Percentiles rank a stretch among this genome's conserved stretches.
phyloP scores from a whole-genome alignment of 2,113 vertebrate genomes.

The Cepphus grylle region DNA sequence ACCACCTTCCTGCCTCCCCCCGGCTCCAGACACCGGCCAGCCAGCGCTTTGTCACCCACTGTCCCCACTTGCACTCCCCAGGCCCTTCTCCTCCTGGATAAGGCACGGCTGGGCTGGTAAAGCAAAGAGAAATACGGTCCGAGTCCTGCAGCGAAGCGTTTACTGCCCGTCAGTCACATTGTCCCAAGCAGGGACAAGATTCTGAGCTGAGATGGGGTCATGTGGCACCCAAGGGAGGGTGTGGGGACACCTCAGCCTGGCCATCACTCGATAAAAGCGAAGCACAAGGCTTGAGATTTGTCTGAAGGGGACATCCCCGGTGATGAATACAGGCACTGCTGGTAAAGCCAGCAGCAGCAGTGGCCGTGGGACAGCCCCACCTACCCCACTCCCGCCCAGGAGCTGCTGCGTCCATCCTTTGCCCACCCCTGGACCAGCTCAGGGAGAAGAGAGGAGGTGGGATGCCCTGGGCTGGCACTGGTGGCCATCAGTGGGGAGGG shows the following conservation, averaged over 20 bases:
- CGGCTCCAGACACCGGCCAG: neutral
- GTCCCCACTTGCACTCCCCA: neutral
- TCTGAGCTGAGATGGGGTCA: neutral
- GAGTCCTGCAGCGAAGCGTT: neutral
- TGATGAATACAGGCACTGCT: neutral
- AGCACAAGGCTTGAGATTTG: neutral
- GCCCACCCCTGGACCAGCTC: neutral
- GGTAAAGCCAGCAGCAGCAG: neutral
- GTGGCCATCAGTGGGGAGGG: neutral
- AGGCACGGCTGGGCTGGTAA: neutral
- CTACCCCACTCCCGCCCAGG: neutral
- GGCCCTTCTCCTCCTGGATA: neutral
- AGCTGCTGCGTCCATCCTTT: neutral
- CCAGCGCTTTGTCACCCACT: neutral
- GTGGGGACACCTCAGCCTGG: neutral
- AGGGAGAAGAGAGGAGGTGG: neutral
- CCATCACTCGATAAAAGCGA: accelerated
- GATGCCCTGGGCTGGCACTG: neutral
- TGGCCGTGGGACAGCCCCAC: neutral
- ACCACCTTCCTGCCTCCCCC: neutral
- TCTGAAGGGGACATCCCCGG: accelerated
- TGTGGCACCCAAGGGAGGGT: neutral
- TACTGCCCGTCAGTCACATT: no score
- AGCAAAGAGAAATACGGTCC: neutral
- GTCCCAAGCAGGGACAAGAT: neutral